phyloP scores from a whole-genome alignment of 1,140 invertebrate genomes.

The Solen grandis region DNA sequence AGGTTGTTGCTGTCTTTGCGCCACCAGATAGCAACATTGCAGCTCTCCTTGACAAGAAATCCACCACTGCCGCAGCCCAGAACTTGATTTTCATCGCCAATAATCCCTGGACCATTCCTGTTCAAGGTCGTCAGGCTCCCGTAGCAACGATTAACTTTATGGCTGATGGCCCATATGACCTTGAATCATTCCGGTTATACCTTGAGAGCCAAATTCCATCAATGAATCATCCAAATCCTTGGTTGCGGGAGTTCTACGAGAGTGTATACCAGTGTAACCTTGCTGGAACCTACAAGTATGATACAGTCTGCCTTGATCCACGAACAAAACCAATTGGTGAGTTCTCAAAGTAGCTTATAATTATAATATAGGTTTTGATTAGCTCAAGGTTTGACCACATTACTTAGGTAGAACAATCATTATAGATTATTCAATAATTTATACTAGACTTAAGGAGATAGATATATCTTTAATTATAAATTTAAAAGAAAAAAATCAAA shows the following conservation, averaged over 20 bases:
- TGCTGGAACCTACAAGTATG: constrained; percentile 58
- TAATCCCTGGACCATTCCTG: constrained; percentile 58
- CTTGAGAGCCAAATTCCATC: constrained; percentile 16
- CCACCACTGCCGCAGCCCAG: neutral
- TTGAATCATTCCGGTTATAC: constrained; percentile 55
- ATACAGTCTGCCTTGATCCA: constrained; percentile 36
- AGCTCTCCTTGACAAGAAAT: constrained; percentile 66
- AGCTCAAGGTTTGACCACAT: no score
- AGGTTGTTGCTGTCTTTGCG: constrained; percentile 76
- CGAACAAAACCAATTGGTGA: constrained; percentile 29
- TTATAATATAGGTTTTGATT: no score
- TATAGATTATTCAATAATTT: no score
- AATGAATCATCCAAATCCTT: constrained; percentile 64
- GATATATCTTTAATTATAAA: no score
- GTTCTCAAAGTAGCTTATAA: no score
- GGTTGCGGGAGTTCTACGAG: constrained; percentile 75
- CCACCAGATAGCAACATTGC: constrained; percentile 68
- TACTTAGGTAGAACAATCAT: no score
- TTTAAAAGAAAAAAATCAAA: no score
- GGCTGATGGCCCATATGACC: constrained; percentile 14
- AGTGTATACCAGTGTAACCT: constrained; percentile 65
- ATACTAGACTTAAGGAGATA: no score
- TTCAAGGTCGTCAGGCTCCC: neutral
- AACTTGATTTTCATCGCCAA: constrained; percentile 72
- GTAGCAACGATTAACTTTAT: constrained; percentile 56